These are phyloP conservation scores for Seladonia tumulorum DNA, from an alignment of 2,888 invertebrate genomes.

Conservation along the genomic window DNA sequence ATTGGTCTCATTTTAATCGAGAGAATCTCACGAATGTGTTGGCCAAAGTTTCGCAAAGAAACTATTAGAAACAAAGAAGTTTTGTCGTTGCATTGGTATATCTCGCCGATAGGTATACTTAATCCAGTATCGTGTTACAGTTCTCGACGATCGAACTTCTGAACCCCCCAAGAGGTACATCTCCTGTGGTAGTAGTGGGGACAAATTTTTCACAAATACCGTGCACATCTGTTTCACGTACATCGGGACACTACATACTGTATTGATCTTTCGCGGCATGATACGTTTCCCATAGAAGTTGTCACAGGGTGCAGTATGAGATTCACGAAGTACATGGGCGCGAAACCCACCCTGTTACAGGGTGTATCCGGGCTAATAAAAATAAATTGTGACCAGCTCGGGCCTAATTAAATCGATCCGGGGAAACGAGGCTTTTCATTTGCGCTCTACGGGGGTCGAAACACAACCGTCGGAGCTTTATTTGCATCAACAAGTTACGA, in stretches of 20 bases:
- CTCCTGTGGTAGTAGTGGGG: background rate
- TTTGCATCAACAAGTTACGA: conserved; percentile 55
- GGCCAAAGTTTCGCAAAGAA: too few relatives aligned
- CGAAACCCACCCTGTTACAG: conserved; percentile 55
- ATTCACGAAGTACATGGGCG: conserved; percentile 55
- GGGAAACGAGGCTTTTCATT: conserved; percentile 37
- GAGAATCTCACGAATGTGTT: too few relatives aligned
- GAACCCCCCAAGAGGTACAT: background rate
- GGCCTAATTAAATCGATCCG: conserved; percentile 73
- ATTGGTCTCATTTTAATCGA: too few relatives aligned
- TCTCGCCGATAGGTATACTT: background rate
- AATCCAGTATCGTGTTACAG: background rate
- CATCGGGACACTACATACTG: conserved; percentile 8
- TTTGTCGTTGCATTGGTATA: too few relatives aligned
- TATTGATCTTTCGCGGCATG: conserved; percentile 70
- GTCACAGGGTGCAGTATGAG: conserved; percentile 59
- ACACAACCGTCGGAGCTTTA: conserved; percentile 4
- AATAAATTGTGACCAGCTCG: conserved; percentile 74
- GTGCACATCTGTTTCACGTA: background rate
- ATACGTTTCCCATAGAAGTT: conserved; percentile 72
- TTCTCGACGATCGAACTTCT: background rate
- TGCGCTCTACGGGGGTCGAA: conserved; percentile 14
- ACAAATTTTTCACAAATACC: background rate
- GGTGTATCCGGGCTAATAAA: conserved; percentile 70
- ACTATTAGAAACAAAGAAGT: too few relatives aligned